Conservation (phyloP, 1,140 invertebrate species). For the Caenorhabditis inopinata region DNA sequence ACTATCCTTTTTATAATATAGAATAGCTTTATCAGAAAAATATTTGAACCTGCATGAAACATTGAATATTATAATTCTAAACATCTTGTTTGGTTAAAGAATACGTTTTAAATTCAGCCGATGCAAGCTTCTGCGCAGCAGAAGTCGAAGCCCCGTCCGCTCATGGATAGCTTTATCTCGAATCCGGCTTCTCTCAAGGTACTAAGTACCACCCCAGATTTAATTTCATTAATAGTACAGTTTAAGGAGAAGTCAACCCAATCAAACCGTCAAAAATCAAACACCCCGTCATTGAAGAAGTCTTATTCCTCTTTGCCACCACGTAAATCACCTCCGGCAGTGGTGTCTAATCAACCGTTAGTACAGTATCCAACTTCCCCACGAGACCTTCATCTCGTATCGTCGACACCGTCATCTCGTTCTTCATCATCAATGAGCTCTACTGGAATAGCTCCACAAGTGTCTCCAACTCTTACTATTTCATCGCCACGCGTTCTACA, state of each 20-base stretch:
- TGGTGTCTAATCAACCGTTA: background rate
- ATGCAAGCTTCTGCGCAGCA: conserved; percentile 15
- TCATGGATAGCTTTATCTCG: background rate
- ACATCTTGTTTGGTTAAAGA: too few species aligned
- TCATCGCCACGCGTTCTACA: conserved; percentile 8
- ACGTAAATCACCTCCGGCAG: background rate
- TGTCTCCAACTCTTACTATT: background rate
- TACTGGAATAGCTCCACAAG: background rate
- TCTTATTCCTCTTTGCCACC: background rate
- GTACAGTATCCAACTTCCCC: conserved; percentile 5
- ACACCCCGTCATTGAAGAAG: background rate
- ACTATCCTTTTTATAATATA: too few species aligned
- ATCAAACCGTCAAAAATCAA: conserved; percentile 25
- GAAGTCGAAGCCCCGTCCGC: conserved; percentile 19
- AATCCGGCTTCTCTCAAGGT: conserved; percentile 6
- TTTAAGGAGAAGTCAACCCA: conserved; percentile 6
- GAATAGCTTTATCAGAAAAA: too few species aligned
- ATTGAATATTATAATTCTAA: too few species aligned
- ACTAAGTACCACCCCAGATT: too few species aligned
- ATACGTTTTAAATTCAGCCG: too few species aligned
- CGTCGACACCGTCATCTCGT: conserved; percentile 1
- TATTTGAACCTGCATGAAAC: too few species aligned
- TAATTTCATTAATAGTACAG: too few species aligned
- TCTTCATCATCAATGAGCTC: conserved; percentile 22
- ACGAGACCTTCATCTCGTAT: conserved; percentile 26